Base-by-base conservation (phyloP, 2,888 invertebrate genomes). In the Anthrax anthrax region DNA sequence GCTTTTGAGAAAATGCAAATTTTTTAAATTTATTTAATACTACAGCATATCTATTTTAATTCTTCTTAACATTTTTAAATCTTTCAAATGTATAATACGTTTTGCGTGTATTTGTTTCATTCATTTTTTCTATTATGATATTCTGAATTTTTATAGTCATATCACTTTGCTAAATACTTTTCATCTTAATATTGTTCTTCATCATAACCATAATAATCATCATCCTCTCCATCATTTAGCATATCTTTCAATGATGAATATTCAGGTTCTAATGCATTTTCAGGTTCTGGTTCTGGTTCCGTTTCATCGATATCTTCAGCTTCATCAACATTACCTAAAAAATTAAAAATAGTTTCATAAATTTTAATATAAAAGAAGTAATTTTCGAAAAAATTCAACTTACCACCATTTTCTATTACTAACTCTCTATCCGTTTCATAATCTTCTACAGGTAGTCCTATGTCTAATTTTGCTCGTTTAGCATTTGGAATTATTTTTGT, bases 201-300 rank as follows among this genome's bases (percentile, higher is more conserved):
- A 46, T 83, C 81, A 51, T 78, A 80, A 45, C 74, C 80, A 54
- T 79, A 81, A 42, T 79, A 77, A 27, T 79, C 78, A 14, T 77
- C 77, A 18, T 77, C 76, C 17, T 76, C 77, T n/a, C 73, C 72
- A 47, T 76, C 73, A 54, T 79, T 80, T 34, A 78, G 58, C 70
- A 78, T 73, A 47, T 74, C 73, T 14, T 74, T 73, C 1, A 78
- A 61, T 0, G 77, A 76, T 37, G 61, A 61, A 48, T 75, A 58
- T 56, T 76, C 74, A 2, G 58, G 56, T 44, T 64, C 64, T 8
- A 60, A 64, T 19, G 59, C 60, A 0, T 59, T 58, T 14, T 71
- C 70, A 5, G 58, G 57, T 34, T 65, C 66, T 0, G 69, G 70
- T 1, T 67, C 60, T 6, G 70, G 72, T 2, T 70, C 59, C 4